Conservation (phyloP, 2,888 invertebrate genomes). For the Diloba caeruleocephala region DNA sequence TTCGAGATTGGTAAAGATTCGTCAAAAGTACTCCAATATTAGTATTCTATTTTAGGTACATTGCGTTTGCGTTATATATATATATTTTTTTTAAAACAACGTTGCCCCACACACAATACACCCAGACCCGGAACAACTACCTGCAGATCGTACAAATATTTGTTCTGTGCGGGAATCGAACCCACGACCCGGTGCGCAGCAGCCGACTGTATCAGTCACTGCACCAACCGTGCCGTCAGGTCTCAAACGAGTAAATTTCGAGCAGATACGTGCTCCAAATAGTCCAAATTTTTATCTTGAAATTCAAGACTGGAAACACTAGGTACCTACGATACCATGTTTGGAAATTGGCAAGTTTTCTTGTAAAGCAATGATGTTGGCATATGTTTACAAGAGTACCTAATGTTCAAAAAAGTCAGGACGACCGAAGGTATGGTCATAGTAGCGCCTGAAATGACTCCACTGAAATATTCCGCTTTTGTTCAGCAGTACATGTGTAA, state of each 20-base stretch:
- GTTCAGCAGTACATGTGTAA: too few species aligned
- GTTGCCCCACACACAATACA: too few species aligned
- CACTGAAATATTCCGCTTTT: too few species aligned
- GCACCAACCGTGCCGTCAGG: too few species aligned
- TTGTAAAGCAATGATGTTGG: constrained; percentile 11
- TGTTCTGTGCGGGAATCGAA: too few species aligned
- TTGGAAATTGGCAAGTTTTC: constrained; percentile 25
- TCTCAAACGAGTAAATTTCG: constrained; percentile 16
- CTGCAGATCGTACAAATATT: too few species aligned
- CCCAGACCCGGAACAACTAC: too few species aligned
- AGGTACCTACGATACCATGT: constrained; percentile 3
- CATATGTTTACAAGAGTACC: constrained; percentile 17
- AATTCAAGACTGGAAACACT: constrained; percentile 14
- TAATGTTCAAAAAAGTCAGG: constrained; percentile 1
- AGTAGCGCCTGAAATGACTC: too few species aligned
- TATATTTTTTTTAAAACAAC: too few species aligned
- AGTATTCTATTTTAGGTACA: neutral
- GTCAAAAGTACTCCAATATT: neutral
- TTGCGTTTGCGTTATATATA: too few species aligned
- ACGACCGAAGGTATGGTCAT: neutral
- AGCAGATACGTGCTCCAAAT: constrained; percentile 1
- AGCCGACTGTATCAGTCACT: too few species aligned
- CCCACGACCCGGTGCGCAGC: too few species aligned
- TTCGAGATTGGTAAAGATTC: neutral
- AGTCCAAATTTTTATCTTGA: constrained; percentile 13